These are phyloP conservation scores for Nycteola revayana DNA, from an alignment of 2,888 invertebrate species.

Conservation along the genomic window DNA sequence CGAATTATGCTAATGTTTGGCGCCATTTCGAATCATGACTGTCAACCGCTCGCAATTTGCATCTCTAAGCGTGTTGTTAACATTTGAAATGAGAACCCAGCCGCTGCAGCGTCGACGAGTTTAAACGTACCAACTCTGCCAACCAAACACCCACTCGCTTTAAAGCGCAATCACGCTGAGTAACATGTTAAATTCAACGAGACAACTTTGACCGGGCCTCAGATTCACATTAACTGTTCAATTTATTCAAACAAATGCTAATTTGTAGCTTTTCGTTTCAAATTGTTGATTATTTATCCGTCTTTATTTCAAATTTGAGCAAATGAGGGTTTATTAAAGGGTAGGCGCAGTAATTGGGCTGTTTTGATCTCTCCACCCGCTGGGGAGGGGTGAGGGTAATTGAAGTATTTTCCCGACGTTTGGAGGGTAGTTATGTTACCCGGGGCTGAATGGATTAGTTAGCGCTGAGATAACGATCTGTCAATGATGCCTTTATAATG, in stretches of 20 bases:
- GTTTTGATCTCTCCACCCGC: conserved; percentile 59
- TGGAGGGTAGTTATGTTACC: conserved; percentile 57
- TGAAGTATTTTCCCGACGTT: conserved; percentile 72
- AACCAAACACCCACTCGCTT: conserved; percentile 12
- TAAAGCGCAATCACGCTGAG: conserved; percentile 35
- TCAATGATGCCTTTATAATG: conserved; percentile 46
- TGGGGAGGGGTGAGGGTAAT: conserved; percentile 50
- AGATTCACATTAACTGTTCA: conserved; percentile 61
- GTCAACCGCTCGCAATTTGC: conserved; percentile 76
- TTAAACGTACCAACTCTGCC: conserved; percentile 9
- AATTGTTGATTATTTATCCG: conserved; percentile 70
- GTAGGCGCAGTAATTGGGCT: conserved; percentile 70
- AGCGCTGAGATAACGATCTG: conserved; percentile 66
- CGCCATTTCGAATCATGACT: conserved; percentile 73
- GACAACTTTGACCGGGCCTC: conserved; percentile 52
- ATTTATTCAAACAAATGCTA: conserved; percentile 78
- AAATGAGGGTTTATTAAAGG: conserved; percentile 72
- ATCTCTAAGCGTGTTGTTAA: conserved; percentile 72
- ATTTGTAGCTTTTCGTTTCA: conserved; percentile 65
- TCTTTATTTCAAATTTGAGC: conserved; percentile 67
- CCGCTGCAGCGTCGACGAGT: conserved; percentile 44
- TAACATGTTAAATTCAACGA: conserved; percentile 18
- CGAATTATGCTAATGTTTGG: conserved; percentile 73
- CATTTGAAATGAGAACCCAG: conserved; percentile 41
- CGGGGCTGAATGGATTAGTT: conserved; percentile 71